phyloP scores from a whole-genome alignment of 2,888 invertebrate genomes.

The Eupeodes luniger region DNA sequence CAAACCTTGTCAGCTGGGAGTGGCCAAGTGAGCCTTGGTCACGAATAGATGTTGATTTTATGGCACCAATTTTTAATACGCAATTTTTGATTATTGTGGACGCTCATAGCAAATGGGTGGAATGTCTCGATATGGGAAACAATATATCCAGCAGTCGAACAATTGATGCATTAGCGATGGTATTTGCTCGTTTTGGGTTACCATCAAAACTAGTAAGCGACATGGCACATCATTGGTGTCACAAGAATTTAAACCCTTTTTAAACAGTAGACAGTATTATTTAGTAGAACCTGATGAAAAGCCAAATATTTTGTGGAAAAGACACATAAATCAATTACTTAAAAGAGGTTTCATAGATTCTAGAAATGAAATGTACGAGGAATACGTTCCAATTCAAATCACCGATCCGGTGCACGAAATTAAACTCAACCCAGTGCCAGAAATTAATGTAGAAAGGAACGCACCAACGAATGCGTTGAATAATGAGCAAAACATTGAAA shows the following conservation, averaged over 20 bases:
- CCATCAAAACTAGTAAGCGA: slow-evolving; percentile 75
- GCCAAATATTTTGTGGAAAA: slow-evolving; percentile 1
- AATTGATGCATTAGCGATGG: slow-evolving; percentile 1
- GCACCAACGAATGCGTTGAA: slow-evolving; percentile 2
- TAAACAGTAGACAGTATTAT: slow-evolving; percentile 32
- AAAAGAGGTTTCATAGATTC: slow-evolving; percentile 1
- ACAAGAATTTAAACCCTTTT: slow-evolving; percentile 66
- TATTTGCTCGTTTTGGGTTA: slow-evolving; percentile 75
- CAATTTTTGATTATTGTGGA: not conserved
- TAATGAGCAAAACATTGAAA: slow-evolving; percentile 4
- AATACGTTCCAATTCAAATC: slow-evolving; percentile 15
- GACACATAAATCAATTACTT: slow-evolving; percentile 7
- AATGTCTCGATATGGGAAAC: not conserved
- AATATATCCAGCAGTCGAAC: slow-evolving; percentile 27
- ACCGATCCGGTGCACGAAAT: not conserved
- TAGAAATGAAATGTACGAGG: slow-evolving; percentile 1
- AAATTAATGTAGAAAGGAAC: not conserved
- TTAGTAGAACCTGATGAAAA: slow-evolving; percentile 3
- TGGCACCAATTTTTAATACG: no score
- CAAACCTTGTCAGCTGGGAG: not conserved
- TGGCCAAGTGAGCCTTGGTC: not conserved
- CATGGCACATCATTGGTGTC: slow-evolving; percentile 76
- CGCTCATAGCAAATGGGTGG: not conserved
- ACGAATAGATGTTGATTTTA: not conserved
- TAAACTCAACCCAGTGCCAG: not conserved